Conservation (phyloP, 1,140 invertebrate genomes). For the Lethocerus indicus region DNA sequence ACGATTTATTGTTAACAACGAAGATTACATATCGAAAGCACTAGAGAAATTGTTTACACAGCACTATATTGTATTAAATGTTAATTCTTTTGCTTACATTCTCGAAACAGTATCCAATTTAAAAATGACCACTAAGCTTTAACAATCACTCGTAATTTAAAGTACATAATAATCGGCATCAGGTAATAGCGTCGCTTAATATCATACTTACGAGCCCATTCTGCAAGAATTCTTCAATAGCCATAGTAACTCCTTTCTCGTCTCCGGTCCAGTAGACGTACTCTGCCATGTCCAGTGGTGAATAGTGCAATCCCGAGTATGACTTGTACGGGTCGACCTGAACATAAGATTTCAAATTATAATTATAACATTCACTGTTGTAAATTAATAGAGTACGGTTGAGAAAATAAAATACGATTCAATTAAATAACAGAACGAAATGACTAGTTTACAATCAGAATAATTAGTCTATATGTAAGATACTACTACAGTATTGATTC, state of each 20-base stretch:
- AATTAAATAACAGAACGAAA: too few relatives aligned
- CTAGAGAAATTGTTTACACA: too few relatives aligned
- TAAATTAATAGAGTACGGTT: not conserved
- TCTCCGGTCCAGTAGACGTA: constrained; percentile 64
- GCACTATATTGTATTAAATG: too few relatives aligned
- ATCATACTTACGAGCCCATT: constrained; percentile 41
- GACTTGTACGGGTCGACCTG: constrained; percentile 21
- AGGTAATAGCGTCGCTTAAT: too few relatives aligned
- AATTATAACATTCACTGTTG: not conserved
- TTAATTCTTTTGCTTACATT: too few relatives aligned
- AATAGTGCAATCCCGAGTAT: constrained; percentile 40
- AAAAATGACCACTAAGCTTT: not conserved
- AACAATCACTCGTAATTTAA: not conserved
- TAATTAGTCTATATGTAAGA: too few relatives aligned
- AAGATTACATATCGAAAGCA: too few relatives aligned
- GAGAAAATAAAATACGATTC: not conserved
- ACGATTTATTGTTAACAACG: too few relatives aligned
- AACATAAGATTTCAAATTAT: not conserved
- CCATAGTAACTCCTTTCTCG: constrained; percentile 49
- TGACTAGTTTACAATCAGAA: too few relatives aligned
- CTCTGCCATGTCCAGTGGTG: constrained; percentile 52
- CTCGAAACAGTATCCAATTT: not conserved
- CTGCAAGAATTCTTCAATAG: constrained; percentile 52
- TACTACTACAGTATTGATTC: too few relatives aligned
- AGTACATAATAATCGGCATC: too few relatives aligned